These are phyloP conservation scores for Metaphire vulgaris DNA, from an alignment of 1,140 invertebrate genomes.

Conservation along the genomic window DNA sequence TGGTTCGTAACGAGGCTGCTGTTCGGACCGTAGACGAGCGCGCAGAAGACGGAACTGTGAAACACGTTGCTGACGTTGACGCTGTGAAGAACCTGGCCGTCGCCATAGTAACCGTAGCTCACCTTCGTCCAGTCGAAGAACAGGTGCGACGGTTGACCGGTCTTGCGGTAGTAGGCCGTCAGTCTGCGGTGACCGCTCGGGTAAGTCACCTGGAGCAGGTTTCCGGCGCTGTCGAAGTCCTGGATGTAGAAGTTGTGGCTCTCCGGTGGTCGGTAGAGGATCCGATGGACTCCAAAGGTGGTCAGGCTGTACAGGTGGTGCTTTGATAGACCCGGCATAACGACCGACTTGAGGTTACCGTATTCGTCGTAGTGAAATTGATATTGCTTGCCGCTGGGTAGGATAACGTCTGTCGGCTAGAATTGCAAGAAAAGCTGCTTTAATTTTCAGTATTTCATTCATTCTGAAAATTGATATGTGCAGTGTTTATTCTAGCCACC, in stretches of 20 bases:
- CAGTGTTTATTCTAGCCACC: too few relatives aligned
- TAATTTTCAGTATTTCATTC: too few relatives aligned
- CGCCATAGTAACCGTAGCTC: constrained; percentile 71
- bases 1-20: neutral
- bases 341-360: constrained; percentile 75
- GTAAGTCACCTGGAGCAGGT: constrained; percentile 75
- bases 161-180: constrained; percentile 78
- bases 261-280: constrained; percentile 73
- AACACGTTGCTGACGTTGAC: constrained; percentile 33
- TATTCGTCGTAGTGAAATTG: constrained; percentile 76
- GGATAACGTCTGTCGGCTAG: constrained; percentile 79
- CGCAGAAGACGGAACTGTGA: constrained; percentile 35
- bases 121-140: constrained; percentile 79
- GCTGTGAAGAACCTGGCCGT: constrained; percentile 41
- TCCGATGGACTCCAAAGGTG: constrained; percentile 77
- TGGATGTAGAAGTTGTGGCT: constrained; percentile 66
- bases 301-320: constrained; percentile 86
- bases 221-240: constrained; percentile 81
- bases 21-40: constrained; percentile 50
- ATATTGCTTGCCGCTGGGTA: constrained; percentile 80
- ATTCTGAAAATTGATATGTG: too few relatives aligned
- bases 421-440: too few relatives aligned
- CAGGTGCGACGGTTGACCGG: constrained; percentile 70
- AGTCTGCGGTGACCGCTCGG: constrained; percentile 82
- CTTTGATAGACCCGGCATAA: constrained; percentile 74